phyloP scores from a whole-genome alignment of 1,140 invertebrate genomes.

The Phenacoccus solenopsis region DNA sequence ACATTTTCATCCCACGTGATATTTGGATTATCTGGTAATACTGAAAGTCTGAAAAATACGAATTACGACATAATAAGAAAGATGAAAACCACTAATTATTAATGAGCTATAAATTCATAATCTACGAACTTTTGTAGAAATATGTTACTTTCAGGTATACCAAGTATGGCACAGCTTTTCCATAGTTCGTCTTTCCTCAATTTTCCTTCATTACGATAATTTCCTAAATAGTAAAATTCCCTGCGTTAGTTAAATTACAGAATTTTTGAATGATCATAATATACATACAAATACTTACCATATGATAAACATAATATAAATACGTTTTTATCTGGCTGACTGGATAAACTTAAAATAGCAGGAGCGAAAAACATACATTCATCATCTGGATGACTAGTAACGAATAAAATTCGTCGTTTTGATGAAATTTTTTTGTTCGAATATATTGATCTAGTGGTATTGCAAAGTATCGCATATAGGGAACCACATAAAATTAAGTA shows the following conservation, averaged over 20 bases:
- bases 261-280: background rate
- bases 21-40: slow-evolving; percentile 60
- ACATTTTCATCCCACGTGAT: slow-evolving; percentile 59
- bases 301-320: slow-evolving; percentile 75
- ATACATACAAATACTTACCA: slow-evolving; percentile 41
- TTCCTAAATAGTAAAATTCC: slow-evolving; percentile 42
- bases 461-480: background rate
- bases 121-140: slow-evolving; percentile 37
- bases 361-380: slow-evolving; percentile 98
- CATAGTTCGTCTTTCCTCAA: slow-evolving; percentile 62
- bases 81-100: background rate
- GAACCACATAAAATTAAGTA: background rate
- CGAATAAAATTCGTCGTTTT: slow-evolving; percentile 49
- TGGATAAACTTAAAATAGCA: slow-evolving; percentile 57
- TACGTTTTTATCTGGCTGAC: slow-evolving; percentile 47
- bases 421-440: background rate
- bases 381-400: slow-evolving; percentile 91
- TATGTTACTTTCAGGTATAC: slow-evolving; percentile 62
- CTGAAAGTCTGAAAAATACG: slow-evolving; percentile 39
- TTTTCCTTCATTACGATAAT: slow-evolving; percentile 51
- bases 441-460: background rate
- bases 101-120: slow-evolving; percentile 30
- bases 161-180: slow-evolving; percentile 57
- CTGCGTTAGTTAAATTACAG: background rate
- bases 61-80: background rate